Base-by-base conservation (phyloP, 2,888 invertebrate species). In the Tiliacea aurago region DNA sequence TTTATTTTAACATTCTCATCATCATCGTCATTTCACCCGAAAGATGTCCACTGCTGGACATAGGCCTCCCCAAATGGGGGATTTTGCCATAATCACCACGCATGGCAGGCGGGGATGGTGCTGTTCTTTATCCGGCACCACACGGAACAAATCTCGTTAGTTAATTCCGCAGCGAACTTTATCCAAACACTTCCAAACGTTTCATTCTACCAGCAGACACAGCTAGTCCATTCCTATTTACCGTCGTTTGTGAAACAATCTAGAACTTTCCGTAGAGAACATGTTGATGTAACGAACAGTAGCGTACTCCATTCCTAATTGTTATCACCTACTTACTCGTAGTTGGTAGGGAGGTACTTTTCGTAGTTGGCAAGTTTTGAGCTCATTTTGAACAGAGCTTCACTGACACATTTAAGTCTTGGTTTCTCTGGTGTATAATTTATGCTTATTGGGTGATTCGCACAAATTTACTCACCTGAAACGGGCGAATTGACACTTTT, bases 291-390 rank as follows among this genome's bases (percentile, higher is more conserved):
- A 47, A 33, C 55, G 4, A 47, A 70, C 53, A 51, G 70, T 41
- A 37, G 64, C 51, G 73, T 33, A n/a, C 55, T 64, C 13, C 43
- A 15, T 81, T 72, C 64, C 64, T 73, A 73, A 72, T 76, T 80
- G 71, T 74, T 68, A n/a, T 37, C 72, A 41, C 56, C 28, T 41
- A 23, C 45, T 28, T 51, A 23, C 64, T 68, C 13, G 20, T 66
- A 56, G 37, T 18, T 18, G 18, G 18, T 18, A 18, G 18, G 47
- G 1, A 41, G 28, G 10, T 18, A 20, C 28, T 20, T 9, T n/a
- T 67, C 15, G 28, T 58, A 70, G 20, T 56, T 66, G 10, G 15
- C 20, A 61, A 61, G 53, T 61, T 76, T 78, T 49, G 28, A 55
- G 43, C 43, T 49, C 43, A 55, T 61, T 75, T n/a, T 58, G 37